These are phyloP conservation scores for Sebastes fasciatus DNA, from an alignment of 2,113 vertebrate genomes.

Conservation along the genomic window DNA sequence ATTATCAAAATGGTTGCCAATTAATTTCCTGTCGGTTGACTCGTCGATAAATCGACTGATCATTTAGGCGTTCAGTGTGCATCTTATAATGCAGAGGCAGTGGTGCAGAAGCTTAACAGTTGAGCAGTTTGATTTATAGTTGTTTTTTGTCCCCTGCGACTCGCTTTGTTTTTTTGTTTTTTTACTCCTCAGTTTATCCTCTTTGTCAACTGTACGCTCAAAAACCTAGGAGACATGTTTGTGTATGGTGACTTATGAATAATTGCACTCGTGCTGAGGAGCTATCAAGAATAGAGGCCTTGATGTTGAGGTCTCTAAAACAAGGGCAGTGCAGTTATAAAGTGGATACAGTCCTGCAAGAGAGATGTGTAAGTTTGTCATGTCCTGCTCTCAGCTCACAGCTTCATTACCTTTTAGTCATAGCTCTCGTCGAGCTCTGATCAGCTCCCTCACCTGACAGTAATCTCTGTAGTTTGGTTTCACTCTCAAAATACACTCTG, in stretches of 20 bases:
- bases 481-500: slow-evolving; percentile 23
- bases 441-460: slow-evolving; percentile 49
- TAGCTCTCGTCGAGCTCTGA: slow-evolving; percentile 43
- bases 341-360: slow-evolving; percentile 20
- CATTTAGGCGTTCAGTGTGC: not conserved
- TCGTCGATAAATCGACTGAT: not conserved
- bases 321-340: slow-evolving; percentile 3
- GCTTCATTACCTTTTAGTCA: slow-evolving; percentile 61
- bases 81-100: not conserved
- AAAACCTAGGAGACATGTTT: not conserved
- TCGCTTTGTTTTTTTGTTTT: not conserved
- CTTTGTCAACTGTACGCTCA: not conserved
- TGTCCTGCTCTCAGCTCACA: slow-evolving; percentile 30
- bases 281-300: slow-evolving; percentile 18
- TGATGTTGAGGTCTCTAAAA: slow-evolving; percentile 30
- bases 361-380: slow-evolving; percentile 44
- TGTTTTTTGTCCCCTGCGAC: not conserved
- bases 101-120: not conserved
- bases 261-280: slow-evolving; percentile 1
- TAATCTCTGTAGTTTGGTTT: slow-evolving; percentile 28
- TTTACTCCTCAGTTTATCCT: not conserved
- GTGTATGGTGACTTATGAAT: slow-evolving; percentile 11
- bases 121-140: not conserved
- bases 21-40: not conserved
- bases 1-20: not conserved